phyloP scores from a whole-genome alignment of 2,888 invertebrate species.

The Nowickia ferox region DNA sequence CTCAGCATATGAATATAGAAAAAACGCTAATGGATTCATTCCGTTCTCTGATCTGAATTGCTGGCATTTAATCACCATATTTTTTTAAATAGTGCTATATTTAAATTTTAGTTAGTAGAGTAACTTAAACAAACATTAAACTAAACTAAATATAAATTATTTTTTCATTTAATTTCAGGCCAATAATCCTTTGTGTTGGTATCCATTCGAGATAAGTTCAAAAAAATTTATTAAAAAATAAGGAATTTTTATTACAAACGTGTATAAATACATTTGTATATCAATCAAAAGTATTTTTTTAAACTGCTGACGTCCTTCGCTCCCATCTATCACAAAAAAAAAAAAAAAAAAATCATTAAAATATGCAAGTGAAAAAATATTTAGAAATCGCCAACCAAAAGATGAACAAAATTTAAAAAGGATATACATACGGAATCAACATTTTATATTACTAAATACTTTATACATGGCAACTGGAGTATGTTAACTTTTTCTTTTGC shows the following conservation, averaged over 20 bases:
- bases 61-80: too few species aligned
- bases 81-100: background rate
- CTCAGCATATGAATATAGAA: too few species aligned
- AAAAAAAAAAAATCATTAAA: conserved; percentile 62
- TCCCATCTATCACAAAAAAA: conserved; percentile 70
- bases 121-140: background rate
- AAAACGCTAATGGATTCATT: too few species aligned
- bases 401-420: conserved; percentile 41
- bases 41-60: too few species aligned
- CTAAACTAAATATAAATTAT: background rate
- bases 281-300: conserved; percentile 76
- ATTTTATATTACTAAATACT: conserved; percentile 59
- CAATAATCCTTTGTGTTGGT: conserved; percentile 80
- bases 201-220: conserved; percentile 70
- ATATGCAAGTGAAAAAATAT: conserved; percentile 63
- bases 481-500: conserved; percentile 25
- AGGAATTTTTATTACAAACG: conserved; percentile 66
- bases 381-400: conserved; percentile 48
- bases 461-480: conserved; percentile 54
- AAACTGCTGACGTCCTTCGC: conserved; percentile 80
- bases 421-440: conserved; percentile 70
- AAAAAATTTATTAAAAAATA: conserved; percentile 68
- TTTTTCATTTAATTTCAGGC: conserved; percentile 75
- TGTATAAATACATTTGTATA: conserved; percentile 71
- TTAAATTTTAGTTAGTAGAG: background rate